Base-by-base conservation (phyloP, 2,888 invertebrate species). In the Lutraria lutraria region DNA sequence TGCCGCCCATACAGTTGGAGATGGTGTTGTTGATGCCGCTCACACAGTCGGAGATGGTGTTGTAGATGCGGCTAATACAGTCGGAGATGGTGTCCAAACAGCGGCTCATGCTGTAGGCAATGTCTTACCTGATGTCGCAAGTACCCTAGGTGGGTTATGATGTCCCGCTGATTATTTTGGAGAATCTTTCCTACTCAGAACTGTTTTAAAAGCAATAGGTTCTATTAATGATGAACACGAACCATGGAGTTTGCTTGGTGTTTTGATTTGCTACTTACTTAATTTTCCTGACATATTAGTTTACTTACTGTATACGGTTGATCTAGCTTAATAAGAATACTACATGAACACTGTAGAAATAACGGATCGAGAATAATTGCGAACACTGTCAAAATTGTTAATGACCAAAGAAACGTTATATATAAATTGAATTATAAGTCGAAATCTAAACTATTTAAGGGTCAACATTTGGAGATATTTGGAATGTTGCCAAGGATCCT, bases 401-500 rank as follows among this genome's bases (percentile, higher is more conserved):
- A 43, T 43, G 8, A 43, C 43, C 43, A 43, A 43, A 43, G 43
- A 8, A 43, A 43, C 43, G 43, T 8, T 43, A 43, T 43, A 2
- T n/a, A n/a, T n/a, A n/a, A n/a, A n/a, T n/a, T n/a, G 8, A 43
- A 4, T 43, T 43, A 2, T 43, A 68, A 68, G 25, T 25, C 63
- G 12, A 4, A 68, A 3, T 68, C 60, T 60, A n/a, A 60, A 60
- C 12, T 8, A 12, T 25, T 68, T 68, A 25, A 91, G 91, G 87
- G 31, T 79, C 85, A 19, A 91, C 90, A 29, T 91, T 91, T 84
- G 85, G 87, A n/a, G 88, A 87, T 63, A 83, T 91, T 21, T 91
- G 91, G 91, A 80, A 90, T 53, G 90, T 91, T 19, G 91, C 81
- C 8, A 91, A 90, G 79, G 91, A 91, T 63, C 91, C 91, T 13